phyloP scores from a whole-genome alignment of 1,140 invertebrate species.

The Dysdera silvatica region DNA sequence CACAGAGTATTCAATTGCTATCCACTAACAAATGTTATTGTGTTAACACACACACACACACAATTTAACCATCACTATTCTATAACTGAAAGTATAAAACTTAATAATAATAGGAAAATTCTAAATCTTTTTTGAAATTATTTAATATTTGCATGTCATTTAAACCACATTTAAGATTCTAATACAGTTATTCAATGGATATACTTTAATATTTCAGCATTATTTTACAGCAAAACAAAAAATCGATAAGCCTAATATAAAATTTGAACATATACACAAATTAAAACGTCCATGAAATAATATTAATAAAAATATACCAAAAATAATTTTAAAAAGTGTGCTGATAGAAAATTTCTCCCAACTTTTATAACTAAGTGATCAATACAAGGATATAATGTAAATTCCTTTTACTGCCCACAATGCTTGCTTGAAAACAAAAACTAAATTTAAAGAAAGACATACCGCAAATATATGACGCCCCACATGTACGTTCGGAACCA shows the following conservation, averaged over 20 bases:
- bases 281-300: background rate
- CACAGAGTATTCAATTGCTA: no score
- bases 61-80: no score
- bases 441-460: conserved; percentile 22
- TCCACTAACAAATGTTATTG: no score
- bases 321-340: background rate
- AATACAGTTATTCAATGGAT: background rate
- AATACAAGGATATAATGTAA: background rate
- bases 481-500: conserved; percentile 99
- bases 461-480: conserved; percentile 97
- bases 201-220: background rate
- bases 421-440: background rate
- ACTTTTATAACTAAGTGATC: background rate
- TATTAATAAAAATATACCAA: background rate
- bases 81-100: no score
- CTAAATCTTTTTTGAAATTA: no score
- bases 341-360: background rate
- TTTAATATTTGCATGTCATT: no score
- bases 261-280: conserved; percentile 14
- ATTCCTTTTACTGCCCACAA: background rate
- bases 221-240: no score
- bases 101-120: no score
- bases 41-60: no score
- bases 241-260: no score
- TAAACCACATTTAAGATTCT: background rate